These are phyloP conservation scores for Dromiciops gliroides DNA, from an alignment of 2,113 vertebrate species.

Conservation along the genomic window DNA sequence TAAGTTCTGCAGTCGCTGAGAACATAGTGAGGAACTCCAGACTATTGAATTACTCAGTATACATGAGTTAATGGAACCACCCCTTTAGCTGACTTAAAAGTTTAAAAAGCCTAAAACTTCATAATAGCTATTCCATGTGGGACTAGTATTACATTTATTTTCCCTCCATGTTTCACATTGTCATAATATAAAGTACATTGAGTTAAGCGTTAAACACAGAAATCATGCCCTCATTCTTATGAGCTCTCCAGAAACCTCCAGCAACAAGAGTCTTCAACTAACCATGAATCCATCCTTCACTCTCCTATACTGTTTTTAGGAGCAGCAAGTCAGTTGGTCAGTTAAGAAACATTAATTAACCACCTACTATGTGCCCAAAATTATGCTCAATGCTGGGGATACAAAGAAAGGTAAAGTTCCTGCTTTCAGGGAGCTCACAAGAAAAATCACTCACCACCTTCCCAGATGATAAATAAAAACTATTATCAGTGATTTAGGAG, in stretches of 20 bases:
- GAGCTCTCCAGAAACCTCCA: conserved; percentile 12
- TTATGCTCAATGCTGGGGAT: background rate
- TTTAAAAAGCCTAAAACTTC: background rate
- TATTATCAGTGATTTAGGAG: background rate
- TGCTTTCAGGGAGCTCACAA: background rate
- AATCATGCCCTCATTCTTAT: background rate
- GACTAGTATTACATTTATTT: conserved; percentile 36
- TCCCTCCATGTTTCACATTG: background rate
- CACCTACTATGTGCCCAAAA: background rate
- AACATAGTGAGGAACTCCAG: background rate
- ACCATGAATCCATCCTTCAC: background rate
- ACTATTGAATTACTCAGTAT: background rate
- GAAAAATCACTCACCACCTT: background rate
- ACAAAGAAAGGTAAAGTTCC: background rate
- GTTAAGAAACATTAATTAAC: background rate
- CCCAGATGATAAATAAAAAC: background rate
- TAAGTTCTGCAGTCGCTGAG: background rate
- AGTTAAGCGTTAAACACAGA: conserved; percentile 2
- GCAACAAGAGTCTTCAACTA: conserved; percentile 6
- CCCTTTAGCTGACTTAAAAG: background rate
- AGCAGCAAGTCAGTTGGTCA: background rate
- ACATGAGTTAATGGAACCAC: conserved; percentile 4
- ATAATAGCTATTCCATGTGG: background rate
- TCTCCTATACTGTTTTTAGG: background rate
- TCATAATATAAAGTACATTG: background rate